Base-by-base conservation (phyloP, 2,797 vertebrate species). In the Oceanodroma leucorhoa region DNA sequence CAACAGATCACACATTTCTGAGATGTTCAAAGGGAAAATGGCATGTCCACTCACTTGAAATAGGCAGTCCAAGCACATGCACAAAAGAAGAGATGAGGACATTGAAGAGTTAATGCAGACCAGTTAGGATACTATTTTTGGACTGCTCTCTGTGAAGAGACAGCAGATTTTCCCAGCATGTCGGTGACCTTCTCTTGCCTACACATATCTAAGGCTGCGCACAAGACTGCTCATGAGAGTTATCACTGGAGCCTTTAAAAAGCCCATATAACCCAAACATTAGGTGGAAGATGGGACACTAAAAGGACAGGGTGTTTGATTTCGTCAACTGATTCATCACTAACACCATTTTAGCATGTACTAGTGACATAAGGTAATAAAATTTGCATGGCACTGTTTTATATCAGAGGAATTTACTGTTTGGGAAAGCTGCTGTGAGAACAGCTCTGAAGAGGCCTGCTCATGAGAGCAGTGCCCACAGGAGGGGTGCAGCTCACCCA, bases 91-190 rank as follows among this genome's bases (percentile, higher is more conserved):
- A 6, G 2, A 86, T 17, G 11, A 88, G 24, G 6, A 61, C 14
- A 12, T 54, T 38, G 46, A 83, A 69, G 54, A 69, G 83, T 96
- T 93, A 94, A 88, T 32, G 43, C 20, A 45, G 5, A 78, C 20
- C n/a, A 83, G 30, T 83, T 78, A 62, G 12, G 38, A 20, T 66
- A 51, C 61, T 96, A 76, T 93, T 95, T 91, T 86, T 69, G 61
- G 45, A 69, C 23, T 61, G 46, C 29, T 11, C 30, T 86, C 30
- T 3, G 0, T 72, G 58, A 91, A 69, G 27, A 91, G 46, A 65
- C 53, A 77, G 81, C 10, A 88, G 57, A 86, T 91, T 94, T 95
- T 93, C 90, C 41, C 83, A 94, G 57, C 41, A 40, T 18, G 17
- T 86, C 69, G 24, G 46, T 78, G 88, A 91, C 27, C 69, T 86